phyloP scores from a whole-genome alignment of 2,888 invertebrate genomes.

The Conistra vaccinii region DNA sequence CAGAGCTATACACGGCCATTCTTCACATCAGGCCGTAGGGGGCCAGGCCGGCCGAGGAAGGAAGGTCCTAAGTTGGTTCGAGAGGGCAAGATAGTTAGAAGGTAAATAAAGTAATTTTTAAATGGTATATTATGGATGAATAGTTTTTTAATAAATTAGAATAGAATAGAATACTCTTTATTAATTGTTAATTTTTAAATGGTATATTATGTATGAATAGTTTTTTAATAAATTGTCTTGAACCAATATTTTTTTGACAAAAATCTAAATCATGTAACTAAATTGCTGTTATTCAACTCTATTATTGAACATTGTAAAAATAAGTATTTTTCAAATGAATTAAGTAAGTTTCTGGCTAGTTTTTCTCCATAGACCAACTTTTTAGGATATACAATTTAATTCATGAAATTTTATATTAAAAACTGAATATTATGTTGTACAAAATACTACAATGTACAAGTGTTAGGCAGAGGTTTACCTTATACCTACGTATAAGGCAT shows the following conservation, averaged over 20 bases:
- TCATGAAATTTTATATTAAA: background rate
- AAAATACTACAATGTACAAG: background rate
- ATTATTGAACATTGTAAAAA: background rate
- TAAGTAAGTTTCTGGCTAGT: background rate
- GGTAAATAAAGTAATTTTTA: conserved; percentile 76
- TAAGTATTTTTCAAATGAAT: background rate
- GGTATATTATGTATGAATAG: background rate
- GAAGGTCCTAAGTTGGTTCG: conserved; percentile 91
- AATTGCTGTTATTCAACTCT: background rate
- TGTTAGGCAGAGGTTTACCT: too few species aligned
- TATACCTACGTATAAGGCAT: too few species aligned
- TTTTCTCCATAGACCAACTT: background rate
- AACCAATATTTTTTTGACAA: background rate
- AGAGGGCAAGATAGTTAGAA: conserved; percentile 88
- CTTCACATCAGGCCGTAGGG: conserved; percentile 92
- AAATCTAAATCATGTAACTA: background rate
- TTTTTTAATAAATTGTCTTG: too few species aligned
- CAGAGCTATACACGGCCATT: conserved; percentile 86
- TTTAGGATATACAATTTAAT: background rate
- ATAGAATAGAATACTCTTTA: too few species aligned
- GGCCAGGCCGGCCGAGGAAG: conserved; percentile 95
- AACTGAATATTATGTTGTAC: background rate
- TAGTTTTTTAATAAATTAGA: too few species aligned
- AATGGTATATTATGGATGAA: too few species aligned
- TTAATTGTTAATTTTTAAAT: too few species aligned